A percentile compares a stretch with the other conserved stretches of the same genome.
Evolutionary conservation across 2,113 vertebrate genomes (phyloP).

Genomic region (Tinamus guttatus): DNA sequence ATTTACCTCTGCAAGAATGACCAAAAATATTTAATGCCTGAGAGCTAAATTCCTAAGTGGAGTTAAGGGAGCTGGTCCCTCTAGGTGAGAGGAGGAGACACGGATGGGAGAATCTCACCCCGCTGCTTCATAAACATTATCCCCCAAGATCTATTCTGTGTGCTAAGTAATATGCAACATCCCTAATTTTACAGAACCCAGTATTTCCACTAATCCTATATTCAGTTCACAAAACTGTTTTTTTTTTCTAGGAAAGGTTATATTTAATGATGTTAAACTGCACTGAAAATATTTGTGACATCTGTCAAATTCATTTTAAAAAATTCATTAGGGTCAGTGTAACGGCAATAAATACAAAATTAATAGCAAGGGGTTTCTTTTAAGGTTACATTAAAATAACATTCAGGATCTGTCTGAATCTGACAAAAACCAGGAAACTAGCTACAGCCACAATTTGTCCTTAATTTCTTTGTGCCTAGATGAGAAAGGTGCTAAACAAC

Average conservation of each 20-base stretch:
- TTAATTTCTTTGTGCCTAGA: conserved; percentile 12
- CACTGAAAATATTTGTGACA: conserved; percentile 66
- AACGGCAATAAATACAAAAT: conserved; percentile 62
- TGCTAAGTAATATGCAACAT: not conserved
- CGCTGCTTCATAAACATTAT: not conserved
- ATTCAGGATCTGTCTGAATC: conserved; percentile 37
- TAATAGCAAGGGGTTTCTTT: conserved; percentile 41
- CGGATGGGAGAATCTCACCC: not conserved
- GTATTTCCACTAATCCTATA: not conserved
- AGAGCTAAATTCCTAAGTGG: not conserved
- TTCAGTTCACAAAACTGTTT: not conserved
- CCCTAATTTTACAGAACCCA: not conserved
- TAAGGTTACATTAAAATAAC: conserved; percentile 53
- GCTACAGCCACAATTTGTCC: not conserved
- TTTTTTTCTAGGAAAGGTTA: not conserved
- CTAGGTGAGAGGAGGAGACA: not conserved
- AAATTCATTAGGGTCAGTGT: conserved; percentile 50
- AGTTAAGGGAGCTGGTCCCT: not conserved
- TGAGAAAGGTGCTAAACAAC: not conserved
- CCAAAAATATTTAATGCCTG: not conserved
- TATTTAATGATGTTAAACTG: conserved; percentile 36
- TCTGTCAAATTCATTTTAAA: conserved; percentile 44
- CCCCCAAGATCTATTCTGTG: not conserved
- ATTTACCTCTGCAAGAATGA: not conserved
- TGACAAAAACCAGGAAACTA: conserved; percentile 55